phyloP scores from a whole-genome alignment of 2,113 vertebrate species.

The Pelvicachromis taeniatus region DNA sequence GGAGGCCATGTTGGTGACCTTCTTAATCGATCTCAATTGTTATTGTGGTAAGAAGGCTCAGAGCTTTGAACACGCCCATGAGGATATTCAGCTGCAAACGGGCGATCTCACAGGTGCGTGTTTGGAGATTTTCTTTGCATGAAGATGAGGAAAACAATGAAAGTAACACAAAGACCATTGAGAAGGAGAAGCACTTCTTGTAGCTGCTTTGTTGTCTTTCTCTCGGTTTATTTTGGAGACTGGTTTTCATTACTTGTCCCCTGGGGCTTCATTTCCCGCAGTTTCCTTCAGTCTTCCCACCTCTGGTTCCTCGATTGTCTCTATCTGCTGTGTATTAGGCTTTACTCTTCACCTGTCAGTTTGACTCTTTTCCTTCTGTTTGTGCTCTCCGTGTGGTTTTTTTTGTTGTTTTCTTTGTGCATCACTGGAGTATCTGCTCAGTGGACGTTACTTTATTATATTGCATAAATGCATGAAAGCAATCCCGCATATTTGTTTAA shows the following conservation, averaged over 20 bases:
- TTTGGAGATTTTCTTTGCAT: background rate
- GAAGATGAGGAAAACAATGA: background rate
- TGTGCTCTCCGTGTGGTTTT: background rate
- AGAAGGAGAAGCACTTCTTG: background rate
- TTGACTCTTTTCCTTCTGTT: background rate
- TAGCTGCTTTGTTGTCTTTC: background rate
- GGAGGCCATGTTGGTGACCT: constrained; percentile 69
- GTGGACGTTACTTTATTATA: background rate
- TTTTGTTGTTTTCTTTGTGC: background rate
- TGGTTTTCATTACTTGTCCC: background rate
- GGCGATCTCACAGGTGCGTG: background rate
- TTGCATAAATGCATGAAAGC: background rate
- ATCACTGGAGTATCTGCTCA: background rate
- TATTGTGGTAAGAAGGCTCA: background rate
- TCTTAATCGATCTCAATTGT: constrained; percentile 33
- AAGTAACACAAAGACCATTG: background rate
- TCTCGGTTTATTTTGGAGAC: background rate
- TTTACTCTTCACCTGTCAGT: background rate
- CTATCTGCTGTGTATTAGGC: background rate
- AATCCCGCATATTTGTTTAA: background rate
- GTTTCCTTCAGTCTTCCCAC: background rate
- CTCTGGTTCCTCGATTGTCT: background rate
- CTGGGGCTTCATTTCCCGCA: background rate
- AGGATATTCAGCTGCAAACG: background rate
- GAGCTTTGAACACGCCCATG: accelerated